Conservation (phyloP, 2,797 vertebrate genomes). For the Urosaurus nigricauda region DNA sequence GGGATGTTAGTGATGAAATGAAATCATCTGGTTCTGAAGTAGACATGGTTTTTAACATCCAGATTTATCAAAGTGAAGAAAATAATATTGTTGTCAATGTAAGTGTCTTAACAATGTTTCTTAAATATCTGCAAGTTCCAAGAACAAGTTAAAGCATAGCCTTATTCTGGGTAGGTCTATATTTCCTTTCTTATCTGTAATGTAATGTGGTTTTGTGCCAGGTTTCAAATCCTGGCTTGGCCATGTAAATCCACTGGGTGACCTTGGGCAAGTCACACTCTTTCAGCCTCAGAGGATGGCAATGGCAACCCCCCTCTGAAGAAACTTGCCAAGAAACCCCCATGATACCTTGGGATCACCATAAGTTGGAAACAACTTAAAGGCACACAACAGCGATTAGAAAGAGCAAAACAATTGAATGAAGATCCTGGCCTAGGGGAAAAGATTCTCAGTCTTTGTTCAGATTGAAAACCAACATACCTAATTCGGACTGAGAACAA, state of each 20-base stretch:
- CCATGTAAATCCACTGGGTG: too few relatives aligned
- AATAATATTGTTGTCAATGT: slow-evolving; percentile 68
- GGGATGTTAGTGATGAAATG: slow-evolving; percentile 66
- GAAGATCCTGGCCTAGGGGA: not conserved
- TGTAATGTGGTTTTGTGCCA: not conserved
- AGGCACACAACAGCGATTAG: not conserved
- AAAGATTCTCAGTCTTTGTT: not conserved
- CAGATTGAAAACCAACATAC: not conserved
- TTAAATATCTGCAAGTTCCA: not conserved
- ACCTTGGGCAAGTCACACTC: too few relatives aligned
- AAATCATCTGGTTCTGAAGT: slow-evolving; percentile 43
- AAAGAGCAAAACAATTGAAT: not conserved
- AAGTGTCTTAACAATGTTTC: slow-evolving; percentile 58
- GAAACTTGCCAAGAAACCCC: too few relatives aligned
- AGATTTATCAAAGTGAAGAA: slow-evolving; percentile 64
- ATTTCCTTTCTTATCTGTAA: not conserved
- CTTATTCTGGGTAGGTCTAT: not conserved
- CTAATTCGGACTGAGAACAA: not conserved
- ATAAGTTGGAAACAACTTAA: too few relatives aligned
- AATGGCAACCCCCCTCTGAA: too few relatives aligned
- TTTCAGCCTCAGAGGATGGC: too few relatives aligned
- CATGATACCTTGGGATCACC: too few relatives aligned
- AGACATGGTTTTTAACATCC: slow-evolving; percentile 77
- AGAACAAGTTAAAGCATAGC: not conserved
- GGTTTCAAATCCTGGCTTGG: too few relatives aligned